Conservation (phyloP, 1,140 invertebrate species). For the Ylistrum balloti region DNA sequence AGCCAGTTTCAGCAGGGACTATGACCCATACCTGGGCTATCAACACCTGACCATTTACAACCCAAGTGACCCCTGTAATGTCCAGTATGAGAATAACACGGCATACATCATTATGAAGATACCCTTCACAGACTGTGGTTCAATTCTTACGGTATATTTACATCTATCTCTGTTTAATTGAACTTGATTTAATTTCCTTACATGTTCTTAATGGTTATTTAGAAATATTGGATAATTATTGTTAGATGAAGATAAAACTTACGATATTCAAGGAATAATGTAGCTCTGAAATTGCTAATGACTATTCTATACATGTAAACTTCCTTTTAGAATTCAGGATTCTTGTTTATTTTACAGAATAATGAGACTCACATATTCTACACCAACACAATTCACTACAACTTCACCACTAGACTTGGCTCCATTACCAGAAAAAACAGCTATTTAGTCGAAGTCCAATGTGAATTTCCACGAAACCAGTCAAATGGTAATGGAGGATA, state of each 20-base stretch:
- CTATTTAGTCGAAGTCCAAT: constrained; percentile 68
- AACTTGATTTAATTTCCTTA: no score
- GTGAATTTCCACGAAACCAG: constrained; percentile 65
- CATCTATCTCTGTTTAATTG: no score
- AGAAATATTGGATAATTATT: no score
- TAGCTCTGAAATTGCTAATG: no score
- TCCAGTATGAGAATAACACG: constrained; percentile 46
- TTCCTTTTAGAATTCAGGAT: no score
- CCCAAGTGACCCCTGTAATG: constrained; percentile 45
- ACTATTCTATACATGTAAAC: no score
- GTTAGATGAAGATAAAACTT: no score
- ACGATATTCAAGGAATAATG: no score
- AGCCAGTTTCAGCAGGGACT: constrained; percentile 67
- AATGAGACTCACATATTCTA: constrained; percentile 77
- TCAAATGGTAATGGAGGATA: constrained; percentile 44
- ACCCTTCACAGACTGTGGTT: constrained; percentile 70
- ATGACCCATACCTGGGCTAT: constrained; percentile 66
- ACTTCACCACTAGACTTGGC: constrained; percentile 62
- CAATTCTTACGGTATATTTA: constrained; percentile 60
- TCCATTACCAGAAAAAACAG: constrained; percentile 68
- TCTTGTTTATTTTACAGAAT: constrained; percentile 63
- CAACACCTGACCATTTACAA: constrained; percentile 69
- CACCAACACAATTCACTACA: constrained; percentile 70
- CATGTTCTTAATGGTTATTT: no score
- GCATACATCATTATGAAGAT: constrained; percentile 64